Evolutionary conservation across 1,140 invertebrate species (phyloP), one percentile per base, ranked within the genome.

Genomic region (Drosophila repletoides): DNA sequence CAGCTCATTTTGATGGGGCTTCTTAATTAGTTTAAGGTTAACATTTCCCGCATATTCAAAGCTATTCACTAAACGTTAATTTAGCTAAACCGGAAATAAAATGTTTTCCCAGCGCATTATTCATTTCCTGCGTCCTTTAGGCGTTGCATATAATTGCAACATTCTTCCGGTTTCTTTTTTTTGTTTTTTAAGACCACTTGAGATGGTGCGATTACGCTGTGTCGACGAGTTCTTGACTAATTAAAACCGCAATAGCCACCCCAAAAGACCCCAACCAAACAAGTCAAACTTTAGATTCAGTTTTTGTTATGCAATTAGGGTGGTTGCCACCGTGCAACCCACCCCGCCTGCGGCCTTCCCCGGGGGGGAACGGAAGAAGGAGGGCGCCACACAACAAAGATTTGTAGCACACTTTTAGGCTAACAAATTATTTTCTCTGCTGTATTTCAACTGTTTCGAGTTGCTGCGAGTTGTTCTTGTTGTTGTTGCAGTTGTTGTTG

Each of bases 351-450:
- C n/a, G n/a, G n/a, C n/a, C n/a, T n/a, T n/a, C n/a, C n/a, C n/a
- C n/a, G n/a, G n/a, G n/a, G n/a, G n/a, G 19, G 6, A 9, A 21
- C 21, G 33, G 40, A 38, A 48, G 34, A 26, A 40, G 45, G n/a
- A n/a, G n/a, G n/a, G n/a, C n/a, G 51, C 59, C 43, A 51, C 28
- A 33, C 40, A n/a, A n/a, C n/a, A 41, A 72, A 52, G 55, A 74
- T 73, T 84, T 72, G 53, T 70, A 61, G 53, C 83, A 66, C 43
- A 72, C 80, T 86, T 84, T 84, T 76, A 31, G 73, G 65, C 64
- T 61, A 84, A 86, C 80, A 84, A 84, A 80, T 86, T 86, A 77
- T 84, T 84, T 86, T 86, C 38, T 51, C 80, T 68, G 58, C 58
- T 64, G 69, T 84, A 70, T 66, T 74, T 77, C 63, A 75, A 79